Base-by-base conservation (phyloP, 2,113 vertebrate genomes). In the Regulus satrapa region DNA sequence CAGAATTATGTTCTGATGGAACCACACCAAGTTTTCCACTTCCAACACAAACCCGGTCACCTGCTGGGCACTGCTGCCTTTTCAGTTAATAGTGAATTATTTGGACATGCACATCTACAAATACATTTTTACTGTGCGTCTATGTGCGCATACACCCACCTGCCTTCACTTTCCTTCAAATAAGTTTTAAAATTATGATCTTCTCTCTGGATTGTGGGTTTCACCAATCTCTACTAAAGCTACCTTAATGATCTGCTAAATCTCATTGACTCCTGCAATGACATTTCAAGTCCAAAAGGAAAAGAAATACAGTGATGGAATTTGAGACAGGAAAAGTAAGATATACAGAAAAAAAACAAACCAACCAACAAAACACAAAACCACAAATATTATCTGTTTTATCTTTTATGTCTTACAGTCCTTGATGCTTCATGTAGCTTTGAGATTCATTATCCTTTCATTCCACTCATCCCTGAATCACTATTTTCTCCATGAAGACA, bases 71-170 rank as follows among this genome's bases (percentile, higher is more conserved):
- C 3, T 54, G 16, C 10, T 10, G 1, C 19, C 34, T 86, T 88
- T 41, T 40, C 24, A 51, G 11, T 21, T 31, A 59, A n/a, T 5
- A 34, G 20, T 49, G 61, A 21, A 31, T 54, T 74, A 46, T 59
- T 41, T 51, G 38, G 36, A 91, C 11, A 18, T 18, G 10, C 1
- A n/a, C 7, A n/a, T 3, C 14, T 2, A 59, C 4, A 89, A 69
- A 81, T 21, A 6, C 8, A 54, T 3, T 6, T 31, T 38, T 69
- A 20, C 10, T 36, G 19, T 40, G 12, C 19, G 20, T 19, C 7
- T 15, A 4, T 43, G 10, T 31, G 10, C n/a, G 8, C 1, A 0
- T 9, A 46, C 12, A 55, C 14, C 41, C 12, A 51, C 1, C 17
- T 64, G 58, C 24, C n/a, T 67, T 67, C 61, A 29, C 10, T 54